Conservation (phyloP, 2,113 vertebrate genomes). For the Haliaeetus leucogaster region DNA sequence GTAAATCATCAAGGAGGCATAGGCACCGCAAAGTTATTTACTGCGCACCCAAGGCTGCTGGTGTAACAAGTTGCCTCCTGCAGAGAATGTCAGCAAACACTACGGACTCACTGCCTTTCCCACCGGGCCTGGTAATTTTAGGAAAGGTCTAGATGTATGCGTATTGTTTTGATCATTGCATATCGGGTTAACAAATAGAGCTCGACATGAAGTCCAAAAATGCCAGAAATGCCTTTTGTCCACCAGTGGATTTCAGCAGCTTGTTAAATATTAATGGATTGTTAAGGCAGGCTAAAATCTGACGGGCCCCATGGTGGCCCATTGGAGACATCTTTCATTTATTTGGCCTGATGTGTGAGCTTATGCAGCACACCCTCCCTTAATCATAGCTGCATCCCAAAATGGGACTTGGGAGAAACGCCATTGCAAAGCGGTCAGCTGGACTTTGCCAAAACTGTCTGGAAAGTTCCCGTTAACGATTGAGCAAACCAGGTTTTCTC, state of each 20-base stretch:
- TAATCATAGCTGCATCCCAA: background rate
- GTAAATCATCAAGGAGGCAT: background rate
- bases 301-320: background rate
- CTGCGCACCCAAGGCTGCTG: background rate
- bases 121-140: background rate
- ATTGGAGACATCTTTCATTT: background rate
- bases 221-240: background rate
- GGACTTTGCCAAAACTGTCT: background rate
- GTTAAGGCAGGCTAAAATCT: background rate
- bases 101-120: background rate
- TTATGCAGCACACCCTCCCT: background rate
- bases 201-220: background rate
- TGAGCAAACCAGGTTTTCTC: background rate
- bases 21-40: background rate
- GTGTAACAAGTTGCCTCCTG: background rate
- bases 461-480: accelerated
- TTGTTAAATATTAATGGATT: background rate
- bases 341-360: background rate
- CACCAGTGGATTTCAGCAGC: conserved; percentile 8
- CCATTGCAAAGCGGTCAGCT: background rate
- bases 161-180: background rate
- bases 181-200: background rate
- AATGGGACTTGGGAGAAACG: background rate
- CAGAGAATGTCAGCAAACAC: background rate
- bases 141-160: background rate